These are phyloP conservation scores for Hydropsyche betteni DNA, from an alignment of 2,888 invertebrate species.

Conservation along the genomic window DNA sequence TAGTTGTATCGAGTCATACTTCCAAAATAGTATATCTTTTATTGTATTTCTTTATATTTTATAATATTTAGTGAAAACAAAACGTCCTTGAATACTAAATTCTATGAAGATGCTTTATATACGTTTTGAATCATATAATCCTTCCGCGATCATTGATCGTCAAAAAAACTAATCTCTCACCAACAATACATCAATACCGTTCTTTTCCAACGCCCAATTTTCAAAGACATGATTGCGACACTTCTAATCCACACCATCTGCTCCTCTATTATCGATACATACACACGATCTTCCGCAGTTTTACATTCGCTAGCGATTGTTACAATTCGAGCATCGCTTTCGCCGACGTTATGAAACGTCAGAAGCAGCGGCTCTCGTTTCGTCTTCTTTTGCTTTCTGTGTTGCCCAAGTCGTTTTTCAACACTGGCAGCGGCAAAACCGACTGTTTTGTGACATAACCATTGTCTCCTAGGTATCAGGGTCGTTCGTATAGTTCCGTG, in stretches of 20 bases:
- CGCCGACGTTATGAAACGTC: slow-evolving; percentile 22
- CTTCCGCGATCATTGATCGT: too few relatives aligned
- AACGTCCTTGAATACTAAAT: too few relatives aligned
- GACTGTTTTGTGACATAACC: slow-evolving; percentile 16
- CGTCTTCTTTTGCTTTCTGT: slow-evolving; percentile 1
- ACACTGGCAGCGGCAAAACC: slow-evolving; percentile 1
- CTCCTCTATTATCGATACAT: background rate
- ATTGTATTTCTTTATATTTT: too few relatives aligned
- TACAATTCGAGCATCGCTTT: slow-evolving; percentile 31
- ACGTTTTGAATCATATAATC: too few relatives aligned
- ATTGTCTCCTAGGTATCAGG: background rate
- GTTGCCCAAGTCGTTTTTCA: slow-evolving; percentile 25
- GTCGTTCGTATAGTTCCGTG: too few relatives aligned
- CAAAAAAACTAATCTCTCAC: background rate
- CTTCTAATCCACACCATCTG: too few relatives aligned
- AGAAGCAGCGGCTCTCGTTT: background rate
- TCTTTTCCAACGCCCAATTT: too few relatives aligned
- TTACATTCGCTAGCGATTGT: slow-evolving; percentile 18
- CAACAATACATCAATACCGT: too few relatives aligned
- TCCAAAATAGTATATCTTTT: too few relatives aligned
- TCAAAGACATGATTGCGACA: background rate
- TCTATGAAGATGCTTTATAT: too few relatives aligned
- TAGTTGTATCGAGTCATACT: too few relatives aligned
- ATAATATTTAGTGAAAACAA: too few relatives aligned
- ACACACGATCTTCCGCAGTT: background rate